Conservation (phyloP, 1,140 invertebrate species). For the Drosophila paulistorum region DNA sequence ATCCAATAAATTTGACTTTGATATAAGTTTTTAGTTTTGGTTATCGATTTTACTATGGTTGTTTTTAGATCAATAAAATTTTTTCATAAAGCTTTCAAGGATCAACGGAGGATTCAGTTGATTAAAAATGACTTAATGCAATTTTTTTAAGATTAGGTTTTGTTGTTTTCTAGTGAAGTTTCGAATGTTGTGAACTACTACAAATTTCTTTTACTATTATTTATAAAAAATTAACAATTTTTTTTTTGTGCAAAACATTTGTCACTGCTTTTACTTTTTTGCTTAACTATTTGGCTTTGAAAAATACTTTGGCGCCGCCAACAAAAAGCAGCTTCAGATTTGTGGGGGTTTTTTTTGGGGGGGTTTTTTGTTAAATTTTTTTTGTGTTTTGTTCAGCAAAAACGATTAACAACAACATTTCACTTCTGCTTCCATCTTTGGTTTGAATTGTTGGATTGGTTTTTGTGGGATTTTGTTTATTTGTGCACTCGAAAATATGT, state of each 20-base stretch:
- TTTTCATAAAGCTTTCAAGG: too few species aligned
- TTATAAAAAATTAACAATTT: constrained; percentile 22
- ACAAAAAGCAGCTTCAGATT: constrained; percentile 61
- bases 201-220: constrained; percentile 20
- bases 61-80: too few species aligned
- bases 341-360: constrained; percentile 14
- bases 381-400: constrained; percentile 59
- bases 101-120: too few species aligned
- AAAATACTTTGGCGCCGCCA: constrained; percentile 72
- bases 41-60: background rate
- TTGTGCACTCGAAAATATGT: constrained; percentile 55
- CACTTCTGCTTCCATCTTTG: constrained; percentile 66
- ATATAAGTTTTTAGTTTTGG: background rate
- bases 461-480: constrained; percentile 37
- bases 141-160: constrained; percentile 34
- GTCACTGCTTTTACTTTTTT: constrained; percentile 35
- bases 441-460: constrained; percentile 42
- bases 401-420: constrained; percentile 76
- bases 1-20: background rate
- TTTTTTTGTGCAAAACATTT: constrained; percentile 26
- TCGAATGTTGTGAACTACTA: constrained; percentile 62
- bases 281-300: constrained; percentile 82
- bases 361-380: constrained; percentile 14
- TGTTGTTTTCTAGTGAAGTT: constrained; percentile 54
- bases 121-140: background rate